Evolutionary conservation across 2,113 vertebrate species (phyloP), one percentile per base, ranked within the genome.

Genomic region (Syrmaticus mikado): DNA sequence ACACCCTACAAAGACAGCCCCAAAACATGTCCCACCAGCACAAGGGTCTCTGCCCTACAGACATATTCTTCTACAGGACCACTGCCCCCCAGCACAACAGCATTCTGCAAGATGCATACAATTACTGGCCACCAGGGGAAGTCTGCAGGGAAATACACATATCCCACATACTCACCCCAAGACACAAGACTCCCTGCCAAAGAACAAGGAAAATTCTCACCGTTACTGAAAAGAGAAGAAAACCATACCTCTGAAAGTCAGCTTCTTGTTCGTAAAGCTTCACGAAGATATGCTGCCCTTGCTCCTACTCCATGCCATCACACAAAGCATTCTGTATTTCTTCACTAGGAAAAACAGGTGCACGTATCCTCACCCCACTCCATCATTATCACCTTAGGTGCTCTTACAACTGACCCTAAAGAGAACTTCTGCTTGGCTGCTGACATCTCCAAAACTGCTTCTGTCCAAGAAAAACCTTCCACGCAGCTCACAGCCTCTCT

Each of bases 21-120:
- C 18, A 38, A 62, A 27, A 18, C 45, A 43, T 0, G 0, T 20
- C 3, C 32, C 43, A 73, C 68, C 57, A 40, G 43, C 1, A 2
- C 14, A 12, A 55, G 9, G 19, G 13, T 58, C n/a, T 52, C 32
- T 9, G 5, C 25, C 7, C 36, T 11, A 7, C 5, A 5, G 36
- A 52, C 17, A 7, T 0, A 1, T 58, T n/a, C 70, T 75, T 10
- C 32, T 43, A 43, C 52, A 70, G 36, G n/a, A 76, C 27, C 60
- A 43, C 46, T 32, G 43, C 2, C 34, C 80, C 55, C n/a, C 40
- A 75, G 21, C 34, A 6, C n/a, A 62, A 72, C 36, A 13, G 34
- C 34, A 14, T 30, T 66, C 53, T 9, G 3, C 50, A 73, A 38
- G 55, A 89, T 66, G 34, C 67, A 46, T 46, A 85, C 32, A 88